Conservation (phyloP, 2,113 vertebrate genomes). For the Bubo blakistoni region DNA sequence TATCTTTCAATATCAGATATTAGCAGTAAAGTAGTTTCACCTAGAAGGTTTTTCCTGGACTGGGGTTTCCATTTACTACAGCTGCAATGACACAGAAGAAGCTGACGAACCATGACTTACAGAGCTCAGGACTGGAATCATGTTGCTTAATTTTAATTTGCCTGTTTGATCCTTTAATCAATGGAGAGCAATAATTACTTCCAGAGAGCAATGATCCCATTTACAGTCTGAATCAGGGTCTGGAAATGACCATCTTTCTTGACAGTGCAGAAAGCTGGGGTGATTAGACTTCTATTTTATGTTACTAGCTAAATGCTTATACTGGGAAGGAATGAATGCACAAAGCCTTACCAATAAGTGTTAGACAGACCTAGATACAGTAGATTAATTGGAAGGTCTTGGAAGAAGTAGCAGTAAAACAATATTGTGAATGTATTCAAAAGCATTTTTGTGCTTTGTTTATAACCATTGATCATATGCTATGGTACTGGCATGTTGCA, state of each 20-base stretch:
- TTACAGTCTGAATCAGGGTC: background rate
- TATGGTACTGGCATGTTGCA: background rate
- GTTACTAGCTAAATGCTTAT: background rate
- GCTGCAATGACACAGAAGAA: background rate
- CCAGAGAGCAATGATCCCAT: background rate
- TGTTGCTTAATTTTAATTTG: slow-evolving; percentile 3
- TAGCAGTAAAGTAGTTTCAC: background rate
- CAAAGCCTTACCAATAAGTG: background rate
- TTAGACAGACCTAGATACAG: background rate
- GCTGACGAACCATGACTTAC: background rate
- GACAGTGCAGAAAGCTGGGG: background rate
- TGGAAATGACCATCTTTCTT: background rate
- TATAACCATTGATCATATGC: background rate
- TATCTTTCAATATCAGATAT: background rate
- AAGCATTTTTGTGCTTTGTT: background rate
- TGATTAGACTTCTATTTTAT: background rate
- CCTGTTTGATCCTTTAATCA: background rate
- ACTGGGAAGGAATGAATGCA: background rate
- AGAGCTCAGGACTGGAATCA: background rate
- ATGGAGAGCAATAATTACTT: background rate
- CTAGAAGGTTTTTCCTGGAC: background rate
- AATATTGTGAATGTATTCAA: background rate
- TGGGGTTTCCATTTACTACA: background rate
- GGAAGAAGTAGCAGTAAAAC: background rate
- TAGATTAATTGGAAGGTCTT: background rate